phyloP scores from a whole-genome alignment of 2,888 invertebrate species.

The Catocala nupta region DNA sequence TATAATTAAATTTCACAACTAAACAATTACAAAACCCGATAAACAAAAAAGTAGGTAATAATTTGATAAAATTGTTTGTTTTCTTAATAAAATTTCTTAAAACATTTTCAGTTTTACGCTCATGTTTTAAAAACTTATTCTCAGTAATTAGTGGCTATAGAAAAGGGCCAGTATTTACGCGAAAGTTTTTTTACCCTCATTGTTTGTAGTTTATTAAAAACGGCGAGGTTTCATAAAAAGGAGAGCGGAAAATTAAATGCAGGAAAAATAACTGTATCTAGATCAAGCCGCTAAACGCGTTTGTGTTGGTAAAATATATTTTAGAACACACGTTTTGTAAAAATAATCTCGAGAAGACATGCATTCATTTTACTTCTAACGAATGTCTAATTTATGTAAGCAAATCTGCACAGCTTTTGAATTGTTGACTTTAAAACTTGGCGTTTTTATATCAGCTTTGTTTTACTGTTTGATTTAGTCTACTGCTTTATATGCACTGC shows the following conservation, averaged over 20 bases:
- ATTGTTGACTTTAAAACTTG: no score
- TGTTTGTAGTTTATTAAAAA: conserved; percentile 23
- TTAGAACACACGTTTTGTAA: conserved; percentile 16
- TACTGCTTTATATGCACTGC: no score
- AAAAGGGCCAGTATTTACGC: conserved; percentile 8
- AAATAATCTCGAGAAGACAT: conserved; percentile 13
- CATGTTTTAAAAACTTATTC: conserved; percentile 13
- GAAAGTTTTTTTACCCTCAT: conserved; percentile 6
- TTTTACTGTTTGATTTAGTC: no score
- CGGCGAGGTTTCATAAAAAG: conserved; percentile 11
- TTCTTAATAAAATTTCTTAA: neutral
- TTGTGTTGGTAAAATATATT: conserved; percentile 15
- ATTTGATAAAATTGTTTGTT: neutral
- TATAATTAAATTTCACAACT: no score
- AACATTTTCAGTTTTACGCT: conserved; percentile 9
- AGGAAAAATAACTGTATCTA: conserved; percentile 15
- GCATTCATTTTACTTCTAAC: neutral
- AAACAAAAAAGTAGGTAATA: no score
- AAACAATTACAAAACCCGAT: no score
- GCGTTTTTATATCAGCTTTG: no score
- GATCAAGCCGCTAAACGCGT: conserved; percentile 14
- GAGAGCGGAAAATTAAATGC: conserved; percentile 19
- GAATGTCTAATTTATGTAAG: neutral
- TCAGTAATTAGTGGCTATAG: conserved; percentile 16
- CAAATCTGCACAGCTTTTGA: no score